phyloP scores from a whole-genome alignment of 2,113 vertebrate genomes.

The Empidonax traillii region DNA sequence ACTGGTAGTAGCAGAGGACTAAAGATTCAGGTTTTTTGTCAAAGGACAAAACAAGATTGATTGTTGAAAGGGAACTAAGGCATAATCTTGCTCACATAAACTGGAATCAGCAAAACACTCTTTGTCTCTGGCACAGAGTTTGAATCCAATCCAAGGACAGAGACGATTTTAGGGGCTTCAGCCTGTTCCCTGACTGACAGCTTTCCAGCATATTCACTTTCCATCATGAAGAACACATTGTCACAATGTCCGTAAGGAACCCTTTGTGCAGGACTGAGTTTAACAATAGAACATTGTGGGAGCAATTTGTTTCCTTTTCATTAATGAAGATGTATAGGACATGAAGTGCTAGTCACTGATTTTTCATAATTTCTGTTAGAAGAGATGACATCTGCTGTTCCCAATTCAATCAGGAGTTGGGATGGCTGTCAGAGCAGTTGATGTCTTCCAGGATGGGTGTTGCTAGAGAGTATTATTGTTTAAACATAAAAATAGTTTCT shows the following conservation, averaged over 20 bases:
- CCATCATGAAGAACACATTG: neutral
- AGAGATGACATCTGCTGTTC: neutral
- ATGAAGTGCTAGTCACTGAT: neutral
- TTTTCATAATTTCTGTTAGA: neutral
- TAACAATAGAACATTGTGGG: neutral
- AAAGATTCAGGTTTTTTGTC: neutral
- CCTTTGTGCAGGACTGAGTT: neutral
- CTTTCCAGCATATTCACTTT: neutral
- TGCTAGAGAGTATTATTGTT: conserved; percentile 38
- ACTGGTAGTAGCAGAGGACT: neutral
- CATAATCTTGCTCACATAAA: neutral
- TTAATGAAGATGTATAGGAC: conserved; percentile 44
- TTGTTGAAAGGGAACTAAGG: neutral
- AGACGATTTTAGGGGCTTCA: neutral
- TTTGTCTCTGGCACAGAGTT: neutral
- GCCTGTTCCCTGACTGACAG: neutral
- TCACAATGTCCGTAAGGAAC: neutral
- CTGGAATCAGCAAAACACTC: neutral
- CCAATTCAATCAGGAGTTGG: neutral
- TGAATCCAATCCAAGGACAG: neutral
- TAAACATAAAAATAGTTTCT: conserved; percentile 60
- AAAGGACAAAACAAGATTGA: neutral
- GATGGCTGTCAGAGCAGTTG: neutral
- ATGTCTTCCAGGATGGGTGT: conserved; percentile 50
- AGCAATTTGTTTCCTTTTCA: conserved; percentile 30